Conservation (phyloP, 2,888 invertebrate species). For the Campoplex nolae region DNA sequence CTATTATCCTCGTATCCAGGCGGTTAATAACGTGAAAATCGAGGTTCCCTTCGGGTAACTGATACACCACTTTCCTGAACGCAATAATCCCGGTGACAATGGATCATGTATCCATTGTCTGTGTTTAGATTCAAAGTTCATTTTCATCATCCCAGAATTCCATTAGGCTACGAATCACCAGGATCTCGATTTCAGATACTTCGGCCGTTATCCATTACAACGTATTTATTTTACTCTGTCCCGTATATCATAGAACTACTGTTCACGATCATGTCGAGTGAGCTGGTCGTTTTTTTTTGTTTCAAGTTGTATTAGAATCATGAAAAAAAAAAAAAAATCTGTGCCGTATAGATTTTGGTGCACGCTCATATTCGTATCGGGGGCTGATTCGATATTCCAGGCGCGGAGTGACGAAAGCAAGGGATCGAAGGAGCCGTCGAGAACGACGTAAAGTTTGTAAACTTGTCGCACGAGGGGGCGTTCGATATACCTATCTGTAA, state of each 20-base stretch:
- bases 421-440: constrained; percentile 16
- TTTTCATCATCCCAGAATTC: constrained; percentile 3
- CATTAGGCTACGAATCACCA: constrained; percentile 7
- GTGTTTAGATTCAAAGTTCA: constrained; percentile 7
- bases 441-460: constrained; percentile 61
- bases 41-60: neutral
- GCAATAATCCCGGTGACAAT: constrained; percentile 46
- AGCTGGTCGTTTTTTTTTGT: neutral
- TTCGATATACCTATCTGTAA: constrained; percentile 43
- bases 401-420: constrained; percentile 55
- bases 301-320: neutral
- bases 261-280: neutral
- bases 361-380: constrained; percentile 16
- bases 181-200: neutral
- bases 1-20: constrained; percentile 49
- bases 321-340: neutral
- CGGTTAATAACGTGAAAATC: constrained; percentile 58
- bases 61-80: constrained; percentile 23
- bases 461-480: constrained; percentile 45
- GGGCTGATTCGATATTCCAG: constrained; percentile 53
- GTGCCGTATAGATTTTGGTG: neutral
- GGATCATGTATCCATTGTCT: constrained; percentile 31
- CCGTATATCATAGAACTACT: too few relatives aligned
- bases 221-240: neutral
- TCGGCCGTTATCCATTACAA: neutral